A percentile compares a stretch with the other conserved stretches of the same genome.
Conservation (phyloP, 2,888 invertebrate species). For the Cistogaster globosa region DNA sequence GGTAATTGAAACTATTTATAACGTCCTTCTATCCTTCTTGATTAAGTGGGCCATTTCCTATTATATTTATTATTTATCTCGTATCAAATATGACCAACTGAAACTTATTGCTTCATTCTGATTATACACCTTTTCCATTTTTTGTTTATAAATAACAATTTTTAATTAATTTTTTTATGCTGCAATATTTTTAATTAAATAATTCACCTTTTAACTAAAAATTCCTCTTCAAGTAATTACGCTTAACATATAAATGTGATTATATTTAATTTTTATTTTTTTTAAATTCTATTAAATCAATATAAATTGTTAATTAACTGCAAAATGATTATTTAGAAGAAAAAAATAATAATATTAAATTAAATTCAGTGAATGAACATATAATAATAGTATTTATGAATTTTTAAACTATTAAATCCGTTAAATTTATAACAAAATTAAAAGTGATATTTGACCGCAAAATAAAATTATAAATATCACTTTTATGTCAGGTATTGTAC, state of each 20-base stretch:
- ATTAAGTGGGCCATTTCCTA: no score
- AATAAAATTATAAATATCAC: constrained; percentile 45
- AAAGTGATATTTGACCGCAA: constrained; percentile 51
- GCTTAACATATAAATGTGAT: not conserved
- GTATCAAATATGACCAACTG: no score
- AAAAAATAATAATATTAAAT: constrained; percentile 12
- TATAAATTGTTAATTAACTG: constrained; percentile 46
- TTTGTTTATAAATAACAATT: no score
- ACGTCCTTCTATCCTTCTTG: no score
- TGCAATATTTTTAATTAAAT: not conserved
- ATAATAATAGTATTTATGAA: not conserved
- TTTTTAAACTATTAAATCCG: not conserved
- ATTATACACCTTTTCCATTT: no score
- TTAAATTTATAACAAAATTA: constrained; percentile 28
- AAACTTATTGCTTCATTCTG: not conserved
- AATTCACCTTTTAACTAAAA: not conserved
- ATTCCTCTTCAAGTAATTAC: not conserved
- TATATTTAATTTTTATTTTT: constrained; percentile 4
- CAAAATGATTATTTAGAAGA: constrained; percentile 1
- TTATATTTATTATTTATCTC: no score
- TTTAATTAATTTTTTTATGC: no score
- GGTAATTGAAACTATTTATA: no score
- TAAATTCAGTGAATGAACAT: constrained; percentile 39
- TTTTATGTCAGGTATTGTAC: constrained; percentile 22
- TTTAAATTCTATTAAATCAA: constrained; percentile 37